Base-by-base conservation (phyloP, 2,888 invertebrate species). In the Macrophya annulata region DNA sequence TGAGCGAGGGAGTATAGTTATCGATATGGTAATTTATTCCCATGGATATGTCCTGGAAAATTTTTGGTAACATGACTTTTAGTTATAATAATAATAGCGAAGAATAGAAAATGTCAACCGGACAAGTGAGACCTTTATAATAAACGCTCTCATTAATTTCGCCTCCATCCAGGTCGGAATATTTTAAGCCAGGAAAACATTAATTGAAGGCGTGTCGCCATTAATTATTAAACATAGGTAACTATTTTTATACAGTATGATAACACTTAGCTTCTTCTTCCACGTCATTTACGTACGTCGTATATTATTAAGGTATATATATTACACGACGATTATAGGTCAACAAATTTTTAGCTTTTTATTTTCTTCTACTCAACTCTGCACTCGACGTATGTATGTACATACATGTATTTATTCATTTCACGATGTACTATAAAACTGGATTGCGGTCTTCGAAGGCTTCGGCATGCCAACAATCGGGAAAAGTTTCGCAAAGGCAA, bases 381-480 rank as follows among this genome's bases (percentile, higher is more conserved):
- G 40, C 43, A 77, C 40, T 81, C 81, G 31, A 43, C 43, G 1
- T 43, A n/a, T n/a, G n/a, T n/a, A n/a, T n/a, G n/a, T n/a, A n/a
- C n/a, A n/a, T n/a, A 25, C 6, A 12, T 25, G 8, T 55, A 21
- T 51, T 59, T 81, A 81, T 81, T 81, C 25, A 81, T 43, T 59
- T 81, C 12, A 40, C 15, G 6, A 21, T 15, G n/a, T n/a, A 10
- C 9, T 74, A 62, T 40, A 59, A 81, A 81, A 43, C 81, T 81
- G 62, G 81, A 81, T 81, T 40, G 81, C 62, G 59, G 81, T 62
- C 62, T 81, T 62, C 6, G 43, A 81, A 51, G 81, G 81, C 81
- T 81, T 81, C 81, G 81, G 25, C 40, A 12, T 81, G 43, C 15
- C 77, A 77, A 37, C 77, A 55, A 55, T 55, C 31, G 3, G 10